phyloP scores from a whole-genome alignment of 1,140 invertebrate genomes.

The Drosophila asahinai region DNA sequence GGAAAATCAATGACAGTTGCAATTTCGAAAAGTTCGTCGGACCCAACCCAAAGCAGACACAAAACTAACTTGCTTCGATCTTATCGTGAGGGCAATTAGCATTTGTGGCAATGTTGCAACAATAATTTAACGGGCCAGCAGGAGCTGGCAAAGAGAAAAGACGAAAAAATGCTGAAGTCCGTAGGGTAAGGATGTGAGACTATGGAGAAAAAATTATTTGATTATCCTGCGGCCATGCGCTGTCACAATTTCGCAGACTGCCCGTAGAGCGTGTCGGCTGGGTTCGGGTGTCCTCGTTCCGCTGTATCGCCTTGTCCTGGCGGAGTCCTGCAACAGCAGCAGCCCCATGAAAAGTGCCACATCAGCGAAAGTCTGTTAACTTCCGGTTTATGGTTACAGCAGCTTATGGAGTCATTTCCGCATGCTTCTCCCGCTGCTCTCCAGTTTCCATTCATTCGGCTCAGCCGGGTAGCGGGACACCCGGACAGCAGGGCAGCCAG shows the following conservation, averaged over 20 bases:
- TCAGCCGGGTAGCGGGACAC: conserved; percentile 50
- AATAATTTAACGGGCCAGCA: conserved; percentile 73
- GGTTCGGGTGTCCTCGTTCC: conserved; percentile 13
- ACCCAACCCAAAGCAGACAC: conserved; percentile 8
- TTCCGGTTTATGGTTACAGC: conserved; percentile 83
- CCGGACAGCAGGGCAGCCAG: conserved; percentile 48
- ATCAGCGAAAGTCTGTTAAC: conserved; percentile 84
- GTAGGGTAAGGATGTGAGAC: not conserved
- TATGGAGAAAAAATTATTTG: conserved; percentile 75
- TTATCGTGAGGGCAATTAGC: conserved; percentile 79
- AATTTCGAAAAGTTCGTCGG: conserved; percentile 67
- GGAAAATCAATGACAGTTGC: conserved; percentile 73
- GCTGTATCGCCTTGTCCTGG: conserved; percentile 4
- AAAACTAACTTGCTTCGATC: conserved; percentile 53
- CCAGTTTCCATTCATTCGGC: conserved; percentile 70
- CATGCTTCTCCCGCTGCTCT: conserved; percentile 29
- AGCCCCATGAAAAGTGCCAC: conserved; percentile 72
- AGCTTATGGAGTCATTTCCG: conserved; percentile 83
- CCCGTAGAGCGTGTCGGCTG: conserved; percentile 69
- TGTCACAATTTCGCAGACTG: conserved; percentile 81
- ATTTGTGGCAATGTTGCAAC: conserved; percentile 80
- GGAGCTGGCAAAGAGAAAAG: conserved; percentile 30
- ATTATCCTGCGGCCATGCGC: conserved; percentile 83
- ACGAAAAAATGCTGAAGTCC: conserved; percentile 42
- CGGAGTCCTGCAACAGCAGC: conserved; percentile 21